phyloP scores from a whole-genome alignment of 2,888 invertebrate species.

The Tetanocera ferruginea region DNA sequence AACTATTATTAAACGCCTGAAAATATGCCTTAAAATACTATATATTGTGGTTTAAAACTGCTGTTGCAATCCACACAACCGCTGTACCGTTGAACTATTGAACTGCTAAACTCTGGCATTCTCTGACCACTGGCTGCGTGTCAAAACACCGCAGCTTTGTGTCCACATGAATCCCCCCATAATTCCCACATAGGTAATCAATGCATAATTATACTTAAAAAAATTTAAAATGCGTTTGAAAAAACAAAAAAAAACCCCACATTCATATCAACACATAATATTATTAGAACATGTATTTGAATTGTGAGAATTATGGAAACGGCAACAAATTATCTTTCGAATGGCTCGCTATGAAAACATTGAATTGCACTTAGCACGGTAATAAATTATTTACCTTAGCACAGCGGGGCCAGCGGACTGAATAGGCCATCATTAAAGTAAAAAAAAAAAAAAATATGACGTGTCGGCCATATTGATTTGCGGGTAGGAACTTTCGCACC shows the following conservation, averaged over 20 bases:
- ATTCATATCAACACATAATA: background rate
- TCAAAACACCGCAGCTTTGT: conserved; percentile 59
- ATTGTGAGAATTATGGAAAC: background rate
- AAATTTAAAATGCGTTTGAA: conserved; percentile 28
- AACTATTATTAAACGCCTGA: conserved; percentile 23
- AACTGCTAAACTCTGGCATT: conserved; percentile 45
- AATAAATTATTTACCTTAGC: background rate
- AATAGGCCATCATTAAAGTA: conserved; percentile 30
- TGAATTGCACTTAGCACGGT: conserved; percentile 48
- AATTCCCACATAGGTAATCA: conserved; percentile 49
- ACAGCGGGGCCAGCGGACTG: background rate
- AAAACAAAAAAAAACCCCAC: background rate
- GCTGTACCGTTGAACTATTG: conserved; percentile 50
- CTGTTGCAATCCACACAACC: conserved; percentile 30
- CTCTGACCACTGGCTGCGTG: conserved; percentile 63
- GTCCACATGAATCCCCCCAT: conserved; percentile 13
- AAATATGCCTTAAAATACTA: background rate
- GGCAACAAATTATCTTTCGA: conserved; percentile 36
- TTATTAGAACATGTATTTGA: background rate
- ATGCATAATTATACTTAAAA: conserved; percentile 52
- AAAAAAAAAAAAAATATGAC: conserved; percentile 4
- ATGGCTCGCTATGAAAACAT: conserved; percentile 45
- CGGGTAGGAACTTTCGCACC: conserved; percentile 55
- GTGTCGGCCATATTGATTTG: conserved; percentile 58
- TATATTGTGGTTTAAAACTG: background rate